Base-by-base conservation (phyloP, 1,140 invertebrate species). In the Anastatus disparis region DNA sequence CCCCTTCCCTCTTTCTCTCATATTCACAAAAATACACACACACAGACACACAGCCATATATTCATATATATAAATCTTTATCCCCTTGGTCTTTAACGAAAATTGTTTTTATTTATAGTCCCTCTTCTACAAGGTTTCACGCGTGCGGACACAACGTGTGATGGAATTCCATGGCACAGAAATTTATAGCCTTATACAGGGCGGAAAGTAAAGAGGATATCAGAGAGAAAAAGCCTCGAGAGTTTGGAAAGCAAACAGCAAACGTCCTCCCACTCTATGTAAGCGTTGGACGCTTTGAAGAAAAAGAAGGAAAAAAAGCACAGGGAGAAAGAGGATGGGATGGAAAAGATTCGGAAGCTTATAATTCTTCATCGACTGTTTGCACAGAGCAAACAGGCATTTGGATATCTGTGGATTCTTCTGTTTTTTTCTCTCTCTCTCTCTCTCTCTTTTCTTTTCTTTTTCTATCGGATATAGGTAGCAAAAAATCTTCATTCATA, bases 291-390 rank as follows among this genome's bases (percentile, higher is more conserved):
- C n/a, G n/a, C n/a, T n/a, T n/a, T n/a, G 55, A 68, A 44, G 40
- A 59, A 59, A 56, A 56, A 66, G 50, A 26, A 20, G 42, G 55
- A 15, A 26, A 27, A 15, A 17, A 17, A 7, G 59, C 17, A 3
- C 9, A 12, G 1, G 15, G 20, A 40, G 15, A 59, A 13, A 42
- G 56, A 59, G 38, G 1, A 3, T 6, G 17, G 9, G 15, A 15
- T 59, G 17, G 24, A 17, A n/a, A 61, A 12, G 27, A 62, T 70
- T 73, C 66, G 62, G 70, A 72, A 75, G 75, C 73, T 76, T 76
- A 75, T 77, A 75, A 77, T 76, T 77, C 74, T 77, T 76, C 75
- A 78, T 74, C 74, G 75, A 66, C 44, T 44, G 68, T 77, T 75
- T 70, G 62, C 63, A 24, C 61, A 50, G 29, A 17, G 22, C 12